Evolutionary conservation across 2,797 vertebrate species (phyloP), one percentile per base, ranked within the genome.

Genomic region (Diplodus puntazzo): DNA sequence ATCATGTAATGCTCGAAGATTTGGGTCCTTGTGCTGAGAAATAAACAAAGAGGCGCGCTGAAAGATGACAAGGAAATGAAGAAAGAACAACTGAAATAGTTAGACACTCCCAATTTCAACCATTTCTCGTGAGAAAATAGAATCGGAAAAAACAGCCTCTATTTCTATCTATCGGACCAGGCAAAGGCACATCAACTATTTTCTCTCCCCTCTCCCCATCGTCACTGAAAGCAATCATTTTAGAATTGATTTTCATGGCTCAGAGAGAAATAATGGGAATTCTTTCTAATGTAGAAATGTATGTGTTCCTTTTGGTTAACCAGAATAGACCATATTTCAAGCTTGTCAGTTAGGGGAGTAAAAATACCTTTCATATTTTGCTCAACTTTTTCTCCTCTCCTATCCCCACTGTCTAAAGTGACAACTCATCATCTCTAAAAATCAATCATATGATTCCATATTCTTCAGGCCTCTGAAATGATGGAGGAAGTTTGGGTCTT

Each of bases 241-340:
- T 96, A 96, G 96, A 98, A 98, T 99, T 96, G 96, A 99, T 98
- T 98, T 98, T 97, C 97, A 98, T 97, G 97, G 97, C 96, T 97
- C 96, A 98, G 94, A 95, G 96, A 97, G 96, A 98, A 98, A 98
- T 98, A 99, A 98, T 98, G 96, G 96, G 97, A 97, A 98, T 97
- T 97, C 96, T 95, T 94, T 97, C 96, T 98, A 98, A 98, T 97
- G 96, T 97, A 96, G 96, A 97, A 98, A 97, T 97, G 96, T 97
- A 97, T 98, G 97, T 97, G 97, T 98, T 98, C 97, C 96, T 97
- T 98, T 98, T 98, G 97, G 97, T 98, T 99, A 98, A 98, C 96
- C 96, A 97, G 97, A 97, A 97, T 97, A 97, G 97, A 97, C 97
- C 96, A 97, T 97, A 96, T 94, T 97, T 98, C 97, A 97, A 94